These are phyloP conservation scores for Stylophora pistillata DNA, from an alignment of 64 coral and sea anemone genomes.

Conservation along the genomic window DNA sequence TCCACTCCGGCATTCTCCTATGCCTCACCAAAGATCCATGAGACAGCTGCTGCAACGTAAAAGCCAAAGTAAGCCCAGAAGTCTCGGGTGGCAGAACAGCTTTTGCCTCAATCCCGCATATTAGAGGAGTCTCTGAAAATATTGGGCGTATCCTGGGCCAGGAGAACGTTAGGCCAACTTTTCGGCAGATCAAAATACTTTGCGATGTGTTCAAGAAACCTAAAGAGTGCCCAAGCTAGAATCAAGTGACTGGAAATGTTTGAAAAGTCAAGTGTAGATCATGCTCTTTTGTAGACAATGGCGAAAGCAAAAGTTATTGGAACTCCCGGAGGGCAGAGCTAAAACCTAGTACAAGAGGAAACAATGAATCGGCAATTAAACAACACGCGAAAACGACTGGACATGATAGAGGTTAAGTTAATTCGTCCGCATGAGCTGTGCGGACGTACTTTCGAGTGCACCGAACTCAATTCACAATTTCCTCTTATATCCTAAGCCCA, in stretches of 20 bases:
- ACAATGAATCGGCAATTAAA: slow-evolving; percentile 41
- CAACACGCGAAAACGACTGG: slow-evolving; percentile 24
- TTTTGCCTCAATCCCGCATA: slow-evolving; percentile 7
- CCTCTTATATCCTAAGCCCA: no score
- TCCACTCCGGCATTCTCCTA: no score
- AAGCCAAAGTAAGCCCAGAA: no score
- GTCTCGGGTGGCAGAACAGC: neutral
- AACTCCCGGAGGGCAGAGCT: slow-evolving; percentile 32
- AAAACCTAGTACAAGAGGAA: slow-evolving; percentile 18
- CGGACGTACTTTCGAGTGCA: no score
- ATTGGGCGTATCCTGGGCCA: slow-evolving; percentile 8
- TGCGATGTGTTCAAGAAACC: slow-evolving; percentile 30
- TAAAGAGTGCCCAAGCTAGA: neutral
- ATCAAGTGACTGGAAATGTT: neutral
- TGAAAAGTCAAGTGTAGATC: slow-evolving; percentile 2
- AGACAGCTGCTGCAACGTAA: no score
- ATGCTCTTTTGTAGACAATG: slow-evolving; percentile 23
- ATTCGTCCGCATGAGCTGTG: no score
- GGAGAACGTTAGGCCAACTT: slow-evolving; percentile 21
- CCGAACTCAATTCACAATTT: no score
- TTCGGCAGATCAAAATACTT: slow-evolving; percentile 28
- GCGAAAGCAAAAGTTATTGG: slow-evolving; percentile 32
- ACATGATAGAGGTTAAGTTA: no score
- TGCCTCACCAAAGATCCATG: no score
- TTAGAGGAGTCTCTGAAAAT: slow-evolving; percentile 22